Percentiles rank a stretch among this genome's conserved stretches.
Evolutionary conservation across 2,888 invertebrate species (phyloP).

Genomic region (Xiphydria camelus): DNA sequence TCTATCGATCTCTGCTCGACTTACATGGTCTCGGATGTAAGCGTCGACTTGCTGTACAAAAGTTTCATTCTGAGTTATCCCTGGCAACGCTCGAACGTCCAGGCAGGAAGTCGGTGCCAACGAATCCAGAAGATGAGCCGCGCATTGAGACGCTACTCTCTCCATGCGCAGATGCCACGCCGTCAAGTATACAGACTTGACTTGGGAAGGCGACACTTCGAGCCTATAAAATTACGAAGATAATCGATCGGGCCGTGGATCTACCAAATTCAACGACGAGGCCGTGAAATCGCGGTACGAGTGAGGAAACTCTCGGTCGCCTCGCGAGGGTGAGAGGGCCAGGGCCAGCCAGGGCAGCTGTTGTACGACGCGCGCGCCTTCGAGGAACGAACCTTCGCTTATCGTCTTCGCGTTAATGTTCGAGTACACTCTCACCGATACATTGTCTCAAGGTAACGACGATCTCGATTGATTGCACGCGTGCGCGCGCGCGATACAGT

Average conservation of each 20-base stretch:
- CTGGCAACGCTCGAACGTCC: slow-evolving; percentile 62
- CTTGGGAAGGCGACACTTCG: slow-evolving; percentile 56
- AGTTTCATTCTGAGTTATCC: slow-evolving; percentile 59
- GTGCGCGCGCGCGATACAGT: no score
- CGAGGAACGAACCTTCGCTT: no score
- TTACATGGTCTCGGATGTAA: slow-evolving; percentile 72
- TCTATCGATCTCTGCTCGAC: slow-evolving; percentile 35
- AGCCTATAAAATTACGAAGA: slow-evolving; percentile 27
- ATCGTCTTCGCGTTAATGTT: no score
- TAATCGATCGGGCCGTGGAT: no score
- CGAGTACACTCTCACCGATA: no score
- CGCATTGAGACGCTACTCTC: slow-evolving; percentile 73
- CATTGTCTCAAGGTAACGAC: not conserved
- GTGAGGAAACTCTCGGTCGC: no score
- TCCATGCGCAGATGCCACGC: slow-evolving; percentile 79
- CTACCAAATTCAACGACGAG: no score
- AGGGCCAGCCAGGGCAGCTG: no score
- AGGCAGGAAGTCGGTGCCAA: slow-evolving; percentile 65
- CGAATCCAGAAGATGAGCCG: slow-evolving; percentile 61
- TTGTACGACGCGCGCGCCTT: no score
- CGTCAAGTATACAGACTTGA: slow-evolving; percentile 79
- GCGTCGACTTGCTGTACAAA: slow-evolving; percentile 70
- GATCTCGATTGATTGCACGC: no score
- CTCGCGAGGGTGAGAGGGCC: no score
- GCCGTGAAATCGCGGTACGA: no score